Base-by-base conservation (phyloP, 1,140 invertebrate genomes). In the Argopecten irradians region DNA sequence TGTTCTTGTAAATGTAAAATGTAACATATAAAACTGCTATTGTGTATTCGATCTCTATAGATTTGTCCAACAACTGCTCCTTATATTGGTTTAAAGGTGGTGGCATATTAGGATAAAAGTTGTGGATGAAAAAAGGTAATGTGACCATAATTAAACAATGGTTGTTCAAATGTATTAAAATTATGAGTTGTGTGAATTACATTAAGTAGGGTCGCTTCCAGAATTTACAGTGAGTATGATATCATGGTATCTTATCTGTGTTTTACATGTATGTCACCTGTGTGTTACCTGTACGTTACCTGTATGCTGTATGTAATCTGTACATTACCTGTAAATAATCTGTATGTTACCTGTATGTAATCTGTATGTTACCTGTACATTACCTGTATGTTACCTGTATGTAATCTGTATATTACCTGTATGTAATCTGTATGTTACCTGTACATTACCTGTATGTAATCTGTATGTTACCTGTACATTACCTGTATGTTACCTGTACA, bases 261-360 rank as follows among this genome's bases (percentile, higher is more conserved):
- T 84, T 1, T 34, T 22, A n/a, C 82, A 19, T 82, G 35, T 87
- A 39, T 83, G 87, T 88, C 22, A 46, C 43, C 43, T 46, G 43
- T 46, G 22, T 16, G 19, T 16, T 46, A 46, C 43, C 43, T 46
- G 43, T 46, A 46, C 19, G 43, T 46, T 22, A 46, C 22, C 11
- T 46, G 43, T 46, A 46, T 46, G 19, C 43, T 46, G 43, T 46
- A 46, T 46, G 19, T 16, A 19, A 46, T 19, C 43, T 46, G 43
- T 46, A 46, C 19, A 19, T 46, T 22, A 46, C 22, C 11, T 46
- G 43, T 46, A 46, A 2, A 16, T 46, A 19, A 46, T 19, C 43
- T 46, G 43, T 46, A 46, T 16, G 43, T 46, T 46, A 8, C 43
- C 43, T 46, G 43, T 46, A 46, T 16, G 19, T 46, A 19, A 46